Evolutionary conservation across 2,113 vertebrate genomes (phyloP).

Genomic region (Aspidoscelis tigris): DNA sequence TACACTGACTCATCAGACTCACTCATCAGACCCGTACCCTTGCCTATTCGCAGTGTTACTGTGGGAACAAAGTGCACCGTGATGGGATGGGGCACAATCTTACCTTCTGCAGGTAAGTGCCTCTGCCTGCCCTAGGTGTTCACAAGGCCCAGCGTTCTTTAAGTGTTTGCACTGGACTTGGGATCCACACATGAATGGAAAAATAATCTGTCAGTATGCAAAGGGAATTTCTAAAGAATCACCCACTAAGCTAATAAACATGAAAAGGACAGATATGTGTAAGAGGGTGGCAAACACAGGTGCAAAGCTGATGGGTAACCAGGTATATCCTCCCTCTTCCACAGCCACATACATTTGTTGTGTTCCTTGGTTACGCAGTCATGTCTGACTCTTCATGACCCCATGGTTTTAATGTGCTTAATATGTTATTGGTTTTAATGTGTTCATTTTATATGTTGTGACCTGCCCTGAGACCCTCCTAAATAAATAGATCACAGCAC

Average conservation of each 20-base stretch:
- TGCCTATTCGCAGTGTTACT: not conserved
- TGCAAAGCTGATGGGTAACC: too few species aligned
- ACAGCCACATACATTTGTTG: too few species aligned
- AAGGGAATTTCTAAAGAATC: not conserved
- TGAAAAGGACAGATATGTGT: not conserved
- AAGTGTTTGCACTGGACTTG: not conserved
- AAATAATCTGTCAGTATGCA: not conserved
- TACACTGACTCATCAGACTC: not conserved
- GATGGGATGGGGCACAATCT: slow-evolving; percentile 17
- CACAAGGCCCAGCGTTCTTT: not conserved
- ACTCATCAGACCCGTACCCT: not conserved
- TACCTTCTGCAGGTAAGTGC: not conserved
- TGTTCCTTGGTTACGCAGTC: too few species aligned
- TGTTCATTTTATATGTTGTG: too few species aligned
- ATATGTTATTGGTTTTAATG: too few species aligned
- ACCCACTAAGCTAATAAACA: not conserved
- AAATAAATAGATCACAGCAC: too few species aligned
- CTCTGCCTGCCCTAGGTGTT: not conserved
- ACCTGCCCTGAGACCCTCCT: too few species aligned
- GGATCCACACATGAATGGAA: not conserved
- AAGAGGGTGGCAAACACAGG: too few species aligned
- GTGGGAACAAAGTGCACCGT: not conserved
- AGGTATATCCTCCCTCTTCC: too few species aligned
- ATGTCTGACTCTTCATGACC: too few species aligned
- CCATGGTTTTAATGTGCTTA: too few species aligned